Conservation (phyloP, 1,140 invertebrate species). For the Achroia grisella region DNA sequence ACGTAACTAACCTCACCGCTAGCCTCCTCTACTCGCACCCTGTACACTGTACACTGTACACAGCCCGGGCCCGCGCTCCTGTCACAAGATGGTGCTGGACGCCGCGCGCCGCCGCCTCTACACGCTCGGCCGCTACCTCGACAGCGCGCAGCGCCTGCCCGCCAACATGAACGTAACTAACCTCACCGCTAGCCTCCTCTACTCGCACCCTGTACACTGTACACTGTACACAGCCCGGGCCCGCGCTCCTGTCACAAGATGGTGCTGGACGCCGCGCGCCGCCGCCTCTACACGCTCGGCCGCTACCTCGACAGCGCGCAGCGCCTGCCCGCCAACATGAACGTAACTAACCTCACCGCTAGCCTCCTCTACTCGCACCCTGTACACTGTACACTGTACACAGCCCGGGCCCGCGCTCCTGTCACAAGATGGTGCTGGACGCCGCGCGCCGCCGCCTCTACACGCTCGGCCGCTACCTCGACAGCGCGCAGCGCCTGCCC, state of each 20-base stretch:
- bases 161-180: constrained; percentile 79
- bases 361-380: no score
- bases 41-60: constrained; percentile 19
- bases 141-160: constrained; percentile 77
- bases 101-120: constrained; percentile 87
- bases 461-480: constrained; percentile 88
- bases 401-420: constrained; percentile 86
- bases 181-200: no score
- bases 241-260: constrained; percentile 95
- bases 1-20: constrained; percentile 44
- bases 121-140: constrained; percentile 88
- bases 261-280: constrained; percentile 87
- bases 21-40: no score
- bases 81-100: constrained; percentile 95
- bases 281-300: constrained; percentile 90
- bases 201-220: constrained; percentile 89
- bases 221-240: constrained; percentile 80
- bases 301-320: constrained; percentile 86
- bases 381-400: constrained; percentile 84
- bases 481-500: constrained; percentile 77
- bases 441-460: constrained; percentile 87
- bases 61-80: constrained; percentile 89
- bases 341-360: no score
- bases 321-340: constrained; percentile 77
- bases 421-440: constrained; percentile 95